phyloP scores from a whole-genome alignment of 30 jellyfish, hydroid and myxozoan species.

The Haliclystus octoradiatus region DNA sequence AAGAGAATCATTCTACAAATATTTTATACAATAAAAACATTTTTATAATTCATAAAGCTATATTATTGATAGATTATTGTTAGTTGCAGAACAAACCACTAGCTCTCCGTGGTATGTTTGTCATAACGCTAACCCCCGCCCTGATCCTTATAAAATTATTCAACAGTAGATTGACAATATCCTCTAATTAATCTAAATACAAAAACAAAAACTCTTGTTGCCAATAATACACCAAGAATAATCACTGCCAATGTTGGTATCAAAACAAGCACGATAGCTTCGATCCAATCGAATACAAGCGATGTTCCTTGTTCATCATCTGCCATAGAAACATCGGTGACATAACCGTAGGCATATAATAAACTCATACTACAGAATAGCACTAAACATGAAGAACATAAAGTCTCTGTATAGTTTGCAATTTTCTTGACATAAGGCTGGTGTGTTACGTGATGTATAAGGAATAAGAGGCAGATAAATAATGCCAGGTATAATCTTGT shows the following conservation, averaged over 20 bases:
- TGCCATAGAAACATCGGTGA: slow-evolving; percentile 77
- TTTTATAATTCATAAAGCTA: too few relatives aligned
- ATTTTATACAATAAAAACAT: too few relatives aligned
- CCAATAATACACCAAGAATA: slow-evolving; percentile 5
- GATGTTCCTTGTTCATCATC: slow-evolving; percentile 61
- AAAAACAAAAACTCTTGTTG: slow-evolving; percentile 21
- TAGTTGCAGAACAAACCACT: too few relatives aligned
- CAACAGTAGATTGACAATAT: too few relatives aligned
- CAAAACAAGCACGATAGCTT: slow-evolving; percentile 44
- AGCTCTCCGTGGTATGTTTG: too few relatives aligned
- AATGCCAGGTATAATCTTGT: slow-evolving; percentile 52
- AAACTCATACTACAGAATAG: slow-evolving; percentile 67
- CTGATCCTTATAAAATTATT: too few relatives aligned
- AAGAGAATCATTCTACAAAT: too few relatives aligned
- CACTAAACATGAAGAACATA: slow-evolving; percentile 50
- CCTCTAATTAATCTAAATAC: too few relatives aligned
- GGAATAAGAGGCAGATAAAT: slow-evolving; percentile 53
- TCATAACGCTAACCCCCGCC: too few relatives aligned
- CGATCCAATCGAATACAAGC: slow-evolving; percentile 60
- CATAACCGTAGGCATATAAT: slow-evolving; percentile 89
- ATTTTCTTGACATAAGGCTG: slow-evolving; percentile 48
- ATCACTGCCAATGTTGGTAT: slow-evolving; percentile 40
- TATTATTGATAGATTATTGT: too few relatives aligned
- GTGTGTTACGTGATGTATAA: slow-evolving; percentile 60
- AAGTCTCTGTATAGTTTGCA: slow-evolving; percentile 45